phyloP scores from a whole-genome alignment of 2,888 invertebrate genomes.

The Scaptomyza tumidula region DNA sequence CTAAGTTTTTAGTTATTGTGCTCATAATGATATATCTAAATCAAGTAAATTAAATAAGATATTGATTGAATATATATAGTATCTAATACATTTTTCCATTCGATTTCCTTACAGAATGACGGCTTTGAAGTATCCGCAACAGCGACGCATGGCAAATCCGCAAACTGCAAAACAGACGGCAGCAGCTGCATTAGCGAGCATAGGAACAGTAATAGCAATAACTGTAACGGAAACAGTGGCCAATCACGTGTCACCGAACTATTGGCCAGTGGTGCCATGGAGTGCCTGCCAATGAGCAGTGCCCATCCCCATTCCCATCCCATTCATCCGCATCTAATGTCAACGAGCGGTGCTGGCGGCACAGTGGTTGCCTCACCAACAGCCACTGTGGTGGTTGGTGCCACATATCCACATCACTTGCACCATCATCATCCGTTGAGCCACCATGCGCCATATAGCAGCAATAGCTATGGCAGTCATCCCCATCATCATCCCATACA shows the following conservation, averaged over 20 bases:
- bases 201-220: slow-evolving; percentile 38
- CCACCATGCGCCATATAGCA: slow-evolving; percentile 80
- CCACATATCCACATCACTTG: slow-evolving; percentile 81
- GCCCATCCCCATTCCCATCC: slow-evolving; percentile 29
- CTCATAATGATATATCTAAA: neutral
- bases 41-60: neutral
- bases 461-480: slow-evolving; percentile 85
- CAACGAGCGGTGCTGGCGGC: slow-evolving; percentile 41
- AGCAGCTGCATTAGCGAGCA: slow-evolving; percentile 65
- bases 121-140: slow-evolving; percentile 67
- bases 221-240: slow-evolving; percentile 42
- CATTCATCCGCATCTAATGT: slow-evolving; percentile 58
- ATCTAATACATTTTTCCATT: neutral
- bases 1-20: too few relatives aligned
- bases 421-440: slow-evolving; percentile 77
- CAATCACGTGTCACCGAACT: slow-evolving; percentile 11
- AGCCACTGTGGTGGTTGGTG: slow-evolving; percentile 77
- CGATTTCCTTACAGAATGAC: slow-evolving; percentile 72
- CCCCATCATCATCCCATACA: slow-evolving; percentile 89
- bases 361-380: slow-evolving; percentile 57
- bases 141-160: slow-evolving; percentile 58
- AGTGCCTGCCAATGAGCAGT: slow-evolving; percentile 91
- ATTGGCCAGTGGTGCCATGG: slow-evolving; percentile 86
- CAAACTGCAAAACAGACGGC: slow-evolving; percentile 55
- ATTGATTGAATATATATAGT: too few relatives aligned